phyloP scores from a whole-genome alignment of 2,113 vertebrate genomes.

The Athene cunicularia region DNA sequence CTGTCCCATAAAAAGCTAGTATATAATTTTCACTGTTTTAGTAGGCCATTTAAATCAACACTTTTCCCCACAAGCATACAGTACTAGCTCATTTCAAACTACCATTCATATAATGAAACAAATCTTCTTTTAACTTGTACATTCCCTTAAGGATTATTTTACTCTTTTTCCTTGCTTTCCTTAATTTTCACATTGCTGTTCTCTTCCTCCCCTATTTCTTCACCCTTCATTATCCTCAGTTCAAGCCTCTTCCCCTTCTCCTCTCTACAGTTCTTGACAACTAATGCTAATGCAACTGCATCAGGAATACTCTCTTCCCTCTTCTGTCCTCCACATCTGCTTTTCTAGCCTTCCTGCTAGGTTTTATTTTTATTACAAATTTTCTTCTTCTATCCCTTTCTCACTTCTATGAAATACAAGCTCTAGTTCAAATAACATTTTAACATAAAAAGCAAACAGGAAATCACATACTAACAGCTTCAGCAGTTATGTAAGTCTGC shows the following conservation, averaged over 20 bases:
- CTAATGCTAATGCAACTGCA: not conserved
- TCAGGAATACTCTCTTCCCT: not conserved
- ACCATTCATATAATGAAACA: not conserved
- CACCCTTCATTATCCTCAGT: not conserved
- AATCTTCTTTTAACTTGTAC: not conserved
- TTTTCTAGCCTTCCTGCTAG: not conserved
- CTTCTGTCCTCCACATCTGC: not conserved
- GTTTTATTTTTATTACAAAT: not conserved
- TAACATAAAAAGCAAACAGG: not conserved
- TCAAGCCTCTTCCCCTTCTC: not conserved
- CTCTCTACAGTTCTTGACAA: not conserved
- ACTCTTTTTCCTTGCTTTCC: not conserved
- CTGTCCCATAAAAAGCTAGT: not conserved
- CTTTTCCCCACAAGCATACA: not conserved
- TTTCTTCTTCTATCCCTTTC: not conserved
- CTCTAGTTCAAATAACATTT: not conserved
- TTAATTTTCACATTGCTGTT: not conserved
- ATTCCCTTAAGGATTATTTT: not conserved
- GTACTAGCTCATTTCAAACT: not conserved
- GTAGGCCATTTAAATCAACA: not conserved
- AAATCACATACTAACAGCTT: not conserved
- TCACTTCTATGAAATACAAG: not conserved
- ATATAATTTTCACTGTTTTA: not conserved
- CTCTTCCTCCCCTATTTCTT: not conserved
- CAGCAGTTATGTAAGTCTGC: not conserved